A percentile compares a stretch with the other conserved stretches of the same genome.
Conservation (phyloP, 2,797 vertebrate genomes). For the Xenops minutus region DNA sequence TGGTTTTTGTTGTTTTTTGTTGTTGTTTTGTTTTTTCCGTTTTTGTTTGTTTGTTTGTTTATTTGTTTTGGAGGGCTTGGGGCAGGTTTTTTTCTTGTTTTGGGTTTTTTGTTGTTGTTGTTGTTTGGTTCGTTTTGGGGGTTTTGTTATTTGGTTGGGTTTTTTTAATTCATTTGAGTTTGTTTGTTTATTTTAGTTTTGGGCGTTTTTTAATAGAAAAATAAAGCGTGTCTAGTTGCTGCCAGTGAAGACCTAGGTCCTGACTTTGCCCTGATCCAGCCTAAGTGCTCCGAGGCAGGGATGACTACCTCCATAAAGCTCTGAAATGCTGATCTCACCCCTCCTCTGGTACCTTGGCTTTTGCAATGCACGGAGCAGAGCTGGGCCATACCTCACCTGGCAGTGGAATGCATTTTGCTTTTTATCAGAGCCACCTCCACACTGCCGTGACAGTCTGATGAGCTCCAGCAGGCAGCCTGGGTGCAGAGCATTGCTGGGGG, state of each 20-base stretch:
- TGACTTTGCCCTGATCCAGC: neutral
- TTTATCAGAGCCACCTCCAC: slow-evolving; percentile 33
- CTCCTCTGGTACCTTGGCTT: neutral
- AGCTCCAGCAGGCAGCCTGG: neutral
- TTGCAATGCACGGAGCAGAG: neutral
- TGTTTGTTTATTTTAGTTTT: neutral
- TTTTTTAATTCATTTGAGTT: too few relatives aligned
- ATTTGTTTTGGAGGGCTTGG: too few relatives aligned
- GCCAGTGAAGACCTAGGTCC: neutral
- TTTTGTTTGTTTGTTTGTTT: too few relatives aligned
- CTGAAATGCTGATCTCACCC: neutral
- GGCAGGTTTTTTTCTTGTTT: too few relatives aligned
- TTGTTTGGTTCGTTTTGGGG: too few relatives aligned
- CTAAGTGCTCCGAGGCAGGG: neutral
- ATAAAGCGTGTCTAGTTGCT: neutral
- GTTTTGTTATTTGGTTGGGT: neutral
- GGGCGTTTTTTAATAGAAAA: neutral
- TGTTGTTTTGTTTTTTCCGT: too few relatives aligned
- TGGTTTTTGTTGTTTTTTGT: too few relatives aligned
- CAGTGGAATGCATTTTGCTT: slow-evolving; percentile 4
- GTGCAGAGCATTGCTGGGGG: neutral
- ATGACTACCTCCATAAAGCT: neutral
- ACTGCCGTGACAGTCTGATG: neutral
- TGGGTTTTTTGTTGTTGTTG: too few relatives aligned
- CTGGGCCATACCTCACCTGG: neutral